Base-by-base conservation (phyloP, 2,888 invertebrate species). In the Chloroclystis v-ata region DNA sequence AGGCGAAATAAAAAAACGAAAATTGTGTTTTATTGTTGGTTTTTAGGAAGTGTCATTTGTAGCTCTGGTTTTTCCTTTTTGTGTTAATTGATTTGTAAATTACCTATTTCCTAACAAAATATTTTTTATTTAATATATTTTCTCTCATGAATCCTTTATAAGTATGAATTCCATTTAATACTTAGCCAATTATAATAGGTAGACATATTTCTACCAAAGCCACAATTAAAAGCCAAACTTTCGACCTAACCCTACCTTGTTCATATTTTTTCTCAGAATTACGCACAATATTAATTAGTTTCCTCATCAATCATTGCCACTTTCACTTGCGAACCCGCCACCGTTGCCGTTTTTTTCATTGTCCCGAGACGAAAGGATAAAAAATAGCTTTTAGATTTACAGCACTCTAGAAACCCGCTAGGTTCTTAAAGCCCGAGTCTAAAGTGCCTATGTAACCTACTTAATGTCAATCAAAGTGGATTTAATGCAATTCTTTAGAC, bases 201-300 rank as follows among this genome's bases (percentile, higher is more conserved):
- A 14, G 9, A 14, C 7, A 32, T 32, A 14, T 14, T 33, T 33
- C 14, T 14, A 9, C n/a, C 9, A 33, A 33, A n/a, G n/a, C 14
- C 14, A 14, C 5, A 33, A 33, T n/a, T 14, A n/a, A 33, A 16
- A 2, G 2, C 16, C n/a, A 10, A 16, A 1, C 10, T 33, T 2
- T 5, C 5, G n/a, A 14, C 9, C 32, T 14, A 16, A 16, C 56
- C 57, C 52, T 59, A 59, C 56, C 60, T 61, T 68, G 67, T 70
- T 76, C 75, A 78, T 74, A 67, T 52, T 72, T 78, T 35, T 78
- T 73, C 68, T 66, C 49, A 56, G 65, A 64, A 59, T 64, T 60
- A 67, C 69, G 77, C 75, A 77, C 75, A 70, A 73, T 77, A 80
- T 78, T 80, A 80, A 81, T 79, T 80, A 80, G 73, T 78, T 71